Percentiles rank a stretch among this genome's conserved stretches.
Evolutionary conservation across 1,140 invertebrate species (phyloP).

Genomic region (Papilio machaon): DNA sequence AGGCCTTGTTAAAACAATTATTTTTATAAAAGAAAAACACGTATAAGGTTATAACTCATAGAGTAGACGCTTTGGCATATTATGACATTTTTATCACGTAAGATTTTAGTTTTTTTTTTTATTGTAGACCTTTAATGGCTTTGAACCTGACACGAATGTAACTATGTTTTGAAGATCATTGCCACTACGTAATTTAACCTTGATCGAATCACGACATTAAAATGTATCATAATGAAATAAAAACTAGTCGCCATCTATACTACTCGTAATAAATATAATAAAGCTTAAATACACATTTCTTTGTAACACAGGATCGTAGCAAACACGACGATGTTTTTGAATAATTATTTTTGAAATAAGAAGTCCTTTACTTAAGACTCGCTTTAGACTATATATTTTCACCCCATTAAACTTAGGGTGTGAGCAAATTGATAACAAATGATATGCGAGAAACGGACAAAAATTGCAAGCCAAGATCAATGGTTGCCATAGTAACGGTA

Average conservation of each 20-base stretch:
- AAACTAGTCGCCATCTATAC: not conserved
- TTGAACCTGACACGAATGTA: constrained; percentile 39
- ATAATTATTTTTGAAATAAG: too few relatives aligned
- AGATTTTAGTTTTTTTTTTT: constrained; percentile 24
- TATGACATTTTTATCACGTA: not conserved
- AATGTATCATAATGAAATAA: not conserved
- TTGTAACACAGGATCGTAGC: too few relatives aligned
- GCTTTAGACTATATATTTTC: too few relatives aligned
- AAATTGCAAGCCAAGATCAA: too few relatives aligned
- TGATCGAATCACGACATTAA: not conserved
- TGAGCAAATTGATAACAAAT: too few relatives aligned
- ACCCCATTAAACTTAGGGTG: too few relatives aligned
- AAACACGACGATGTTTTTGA: too few relatives aligned
- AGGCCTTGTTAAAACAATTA: not conserved
- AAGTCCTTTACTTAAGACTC: too few relatives aligned
- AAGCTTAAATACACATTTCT: too few relatives aligned
- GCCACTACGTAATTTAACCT: constrained; percentile 25
- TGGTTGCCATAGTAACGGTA: too few relatives aligned
- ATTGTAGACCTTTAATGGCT: constrained; percentile 24
- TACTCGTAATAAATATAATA: too few relatives aligned
- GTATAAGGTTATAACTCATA: not conserved
- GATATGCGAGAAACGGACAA: too few relatives aligned
- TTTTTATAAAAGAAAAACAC: constrained; percentile 23
- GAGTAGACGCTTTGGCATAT: not conserved
- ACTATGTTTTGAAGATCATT: constrained; percentile 32